Evolutionary conservation across 2,113 vertebrate genomes (phyloP), one percentile per base, ranked within the genome.

Genomic region (Pogonocichla stellata): DNA sequence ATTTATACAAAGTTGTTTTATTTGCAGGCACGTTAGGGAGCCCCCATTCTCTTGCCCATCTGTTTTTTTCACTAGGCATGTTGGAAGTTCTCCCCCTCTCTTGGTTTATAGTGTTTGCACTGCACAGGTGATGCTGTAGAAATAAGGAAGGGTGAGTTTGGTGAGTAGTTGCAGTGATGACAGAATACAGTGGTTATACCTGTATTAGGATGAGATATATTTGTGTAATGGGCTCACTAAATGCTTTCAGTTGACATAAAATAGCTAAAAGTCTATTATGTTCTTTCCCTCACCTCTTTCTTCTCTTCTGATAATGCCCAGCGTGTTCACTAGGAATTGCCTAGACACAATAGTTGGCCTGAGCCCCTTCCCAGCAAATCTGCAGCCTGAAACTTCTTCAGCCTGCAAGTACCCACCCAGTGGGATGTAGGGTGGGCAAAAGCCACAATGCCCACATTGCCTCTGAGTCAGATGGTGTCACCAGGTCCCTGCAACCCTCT

Each of bases 21-120:
- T 90, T 88, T 85, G 94, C 88, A 96, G 78, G 95, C 91, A 94
- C 36, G 0, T 79, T 86, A 42, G 54, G 88, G 87, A 95, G 90
- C 58, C 72, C 83, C 79, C 6, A 2, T 67, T 69, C 47, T 23
- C 57, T 90, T 0, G 2, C n/a, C 48, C 24, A 3, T 54, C 19
- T 60, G 4, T 81, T 45, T 60, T 53, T 50, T 72, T 85, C 64
- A 16, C 81, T 71, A 48, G 53, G 50, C 48, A 9, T 78, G 82
- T 38, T 78, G 67, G 66, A 83, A n/a, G n/a, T 40, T 80, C 86
- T 74, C 34, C 58, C 51, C 13, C 31, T 29, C 45, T 19, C 43
- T 25, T 36, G 57, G 36, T 48, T 70, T 75, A 14, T 17, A 11
- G 77, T 7, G 38, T 78, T 88, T 36, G 72, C 78, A 47, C 57